phyloP scores from a whole-genome alignment of 2,113 vertebrate genomes.

The Notiomystis cincta region DNA sequence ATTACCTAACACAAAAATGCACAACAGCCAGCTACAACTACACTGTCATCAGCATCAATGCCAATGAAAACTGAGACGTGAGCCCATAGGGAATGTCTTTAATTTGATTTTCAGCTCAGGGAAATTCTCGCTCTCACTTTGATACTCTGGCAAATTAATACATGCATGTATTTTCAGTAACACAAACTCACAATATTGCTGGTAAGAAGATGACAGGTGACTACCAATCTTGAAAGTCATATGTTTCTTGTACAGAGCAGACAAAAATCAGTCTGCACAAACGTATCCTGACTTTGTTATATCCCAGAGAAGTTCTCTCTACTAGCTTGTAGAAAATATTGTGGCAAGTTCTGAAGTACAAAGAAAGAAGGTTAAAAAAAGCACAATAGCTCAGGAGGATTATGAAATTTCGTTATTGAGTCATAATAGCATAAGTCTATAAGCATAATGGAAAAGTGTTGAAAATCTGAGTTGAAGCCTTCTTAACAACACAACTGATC shows the following conservation, averaged over 20 bases:
- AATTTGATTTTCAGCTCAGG: not conserved
- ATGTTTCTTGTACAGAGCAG: not conserved
- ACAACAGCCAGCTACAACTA: not conserved
- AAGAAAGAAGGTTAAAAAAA: not conserved
- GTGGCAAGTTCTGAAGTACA: not conserved
- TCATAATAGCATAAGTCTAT: not conserved
- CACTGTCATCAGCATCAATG: accelerated
- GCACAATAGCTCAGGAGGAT: not conserved
- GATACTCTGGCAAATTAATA: not conserved
- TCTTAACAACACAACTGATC: not conserved
- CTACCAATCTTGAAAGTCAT: not conserved
- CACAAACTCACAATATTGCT: not conserved
- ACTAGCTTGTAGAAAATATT: not conserved
- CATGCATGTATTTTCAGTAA: not conserved
- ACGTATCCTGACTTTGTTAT: not conserved
- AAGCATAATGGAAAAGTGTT: not conserved
- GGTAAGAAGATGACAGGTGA: not conserved
- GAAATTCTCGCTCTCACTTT: not conserved
- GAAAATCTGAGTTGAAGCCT: not conserved
- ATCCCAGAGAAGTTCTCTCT: not conserved
- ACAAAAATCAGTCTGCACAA: not conserved
- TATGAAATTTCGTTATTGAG: not conserved
- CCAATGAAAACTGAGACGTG: not conserved
- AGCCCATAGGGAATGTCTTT: not conserved
- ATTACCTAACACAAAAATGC: not conserved